These are phyloP conservation scores for Pedetes capensis DNA, from an alignment of 2,113 vertebrate genomes.

Conservation along the genomic window DNA sequence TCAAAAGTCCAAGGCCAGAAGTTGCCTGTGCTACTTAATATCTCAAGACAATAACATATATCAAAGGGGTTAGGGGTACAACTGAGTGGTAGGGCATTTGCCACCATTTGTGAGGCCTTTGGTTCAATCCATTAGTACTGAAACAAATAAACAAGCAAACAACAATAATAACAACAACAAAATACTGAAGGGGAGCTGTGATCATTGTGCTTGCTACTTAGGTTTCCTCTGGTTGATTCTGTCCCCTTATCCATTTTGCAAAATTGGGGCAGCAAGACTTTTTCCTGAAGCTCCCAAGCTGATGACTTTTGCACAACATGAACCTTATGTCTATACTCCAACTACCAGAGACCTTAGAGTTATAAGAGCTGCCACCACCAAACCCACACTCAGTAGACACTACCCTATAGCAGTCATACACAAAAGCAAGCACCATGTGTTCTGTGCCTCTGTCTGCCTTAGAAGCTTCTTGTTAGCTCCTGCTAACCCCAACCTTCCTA, in stretches of 20 bases:
- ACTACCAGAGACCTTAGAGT: neutral
- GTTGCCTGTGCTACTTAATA: too few species aligned
- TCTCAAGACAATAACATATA: too few species aligned
- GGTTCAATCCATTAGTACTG: too few species aligned
- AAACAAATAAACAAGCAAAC: too few species aligned
- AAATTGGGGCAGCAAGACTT: neutral
- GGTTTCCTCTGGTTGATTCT: neutral
- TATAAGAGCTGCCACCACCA: too few species aligned
- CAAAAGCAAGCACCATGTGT: neutral
- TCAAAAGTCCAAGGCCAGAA: too few species aligned
- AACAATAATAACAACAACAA: too few species aligned
- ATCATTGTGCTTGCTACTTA: neutral
- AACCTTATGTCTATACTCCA: neutral
- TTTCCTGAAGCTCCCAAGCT: neutral
- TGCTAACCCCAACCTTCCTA: neutral
- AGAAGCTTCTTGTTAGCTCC: neutral
- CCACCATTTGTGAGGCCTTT: too few species aligned
- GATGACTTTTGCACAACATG: rapidly evolving
- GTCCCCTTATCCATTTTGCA: neutral
- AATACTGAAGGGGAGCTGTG: too few species aligned
- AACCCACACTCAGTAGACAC: neutral
- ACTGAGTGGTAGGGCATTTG: too few species aligned
- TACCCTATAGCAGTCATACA: neutral
- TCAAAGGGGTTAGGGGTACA: too few species aligned
- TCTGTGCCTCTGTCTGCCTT: neutral